These are phyloP conservation scores for Leucozona laternaria DNA, from an alignment of 2,888 invertebrate species.

Conservation along the genomic window DNA sequence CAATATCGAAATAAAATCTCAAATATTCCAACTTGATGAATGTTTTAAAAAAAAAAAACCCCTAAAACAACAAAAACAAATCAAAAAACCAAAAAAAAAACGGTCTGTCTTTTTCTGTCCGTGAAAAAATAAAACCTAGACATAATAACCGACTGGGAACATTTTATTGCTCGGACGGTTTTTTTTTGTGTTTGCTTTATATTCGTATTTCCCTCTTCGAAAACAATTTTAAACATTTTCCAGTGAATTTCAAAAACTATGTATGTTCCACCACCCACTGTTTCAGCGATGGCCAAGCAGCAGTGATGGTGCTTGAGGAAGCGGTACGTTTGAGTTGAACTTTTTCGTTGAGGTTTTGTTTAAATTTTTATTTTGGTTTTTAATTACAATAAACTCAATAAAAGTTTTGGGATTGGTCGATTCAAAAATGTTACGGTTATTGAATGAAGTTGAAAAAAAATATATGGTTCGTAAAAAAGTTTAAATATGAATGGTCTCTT, in stretches of 20 bases:
- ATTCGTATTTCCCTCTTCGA: conserved; percentile 19
- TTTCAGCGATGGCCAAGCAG: conserved; percentile 26
- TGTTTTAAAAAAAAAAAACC: conserved; percentile 67
- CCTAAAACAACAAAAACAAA: conserved; percentile 37
- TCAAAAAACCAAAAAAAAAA: conserved; percentile 9
- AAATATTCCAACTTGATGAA: conserved; percentile 70
- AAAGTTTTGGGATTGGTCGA: conserved; percentile 47
- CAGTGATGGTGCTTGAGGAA: conserved; percentile 31
- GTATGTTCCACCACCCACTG: conserved; percentile 60
- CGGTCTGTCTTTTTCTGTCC: conserved; percentile 33
- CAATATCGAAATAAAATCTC: conserved; percentile 67
- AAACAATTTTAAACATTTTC: conserved; percentile 71
- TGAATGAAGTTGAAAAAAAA: not conserved
- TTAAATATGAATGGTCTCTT: not conserved
- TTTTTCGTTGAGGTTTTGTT: conserved; percentile 34
- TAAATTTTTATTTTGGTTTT: not conserved
- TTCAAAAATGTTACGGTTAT: conserved; percentile 37
- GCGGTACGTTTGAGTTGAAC: conserved; percentile 57
- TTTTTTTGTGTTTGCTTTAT: conserved; percentile 36
- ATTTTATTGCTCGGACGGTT: conserved; percentile 45
- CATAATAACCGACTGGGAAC: conserved; percentile 60
- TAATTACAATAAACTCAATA: conserved; percentile 17
- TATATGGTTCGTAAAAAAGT: not conserved
- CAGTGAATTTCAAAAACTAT: conserved; percentile 72
- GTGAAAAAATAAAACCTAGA: conserved; percentile 51